Evolutionary conservation across 2,888 invertebrate genomes (phyloP).

Genomic region (Girardia tigrina): DNA sequence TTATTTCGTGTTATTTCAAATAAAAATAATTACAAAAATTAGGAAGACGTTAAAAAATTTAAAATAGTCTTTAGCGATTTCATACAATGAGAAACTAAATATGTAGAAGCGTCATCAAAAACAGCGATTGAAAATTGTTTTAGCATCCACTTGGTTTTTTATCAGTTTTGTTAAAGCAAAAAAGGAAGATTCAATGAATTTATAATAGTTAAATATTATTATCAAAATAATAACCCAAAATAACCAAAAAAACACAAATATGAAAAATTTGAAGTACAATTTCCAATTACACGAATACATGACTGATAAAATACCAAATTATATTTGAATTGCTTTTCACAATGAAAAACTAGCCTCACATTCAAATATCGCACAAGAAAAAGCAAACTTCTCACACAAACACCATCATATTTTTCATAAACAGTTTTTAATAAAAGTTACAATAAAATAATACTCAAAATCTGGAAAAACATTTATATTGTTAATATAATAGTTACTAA

Average conservation of each 20-base stretch:
- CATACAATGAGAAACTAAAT: neutral
- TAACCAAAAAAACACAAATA: conserved; percentile 17
- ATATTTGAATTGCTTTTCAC: too few relatives aligned
- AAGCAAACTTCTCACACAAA: neutral
- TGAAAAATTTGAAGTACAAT: conserved; percentile 15
- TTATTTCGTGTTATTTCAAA: neutral
- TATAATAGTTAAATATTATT: conserved; percentile 19
- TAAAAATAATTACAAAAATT: conserved; percentile 3
- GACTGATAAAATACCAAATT: conserved; percentile 15
- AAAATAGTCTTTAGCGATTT: too few relatives aligned
- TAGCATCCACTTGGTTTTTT: neutral
- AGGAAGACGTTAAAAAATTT: conserved; percentile 1
- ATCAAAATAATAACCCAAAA: conserved; percentile 16
- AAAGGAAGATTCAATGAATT: neutral
- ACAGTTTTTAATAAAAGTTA: neutral
- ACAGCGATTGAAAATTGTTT: too few relatives aligned
- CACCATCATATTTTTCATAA: neutral
- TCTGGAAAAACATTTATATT: conserved; percentile 16
- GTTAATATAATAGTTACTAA: too few relatives aligned
- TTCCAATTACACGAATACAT: conserved; percentile 9
- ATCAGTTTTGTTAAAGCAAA: too few relatives aligned
- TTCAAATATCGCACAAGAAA: neutral
- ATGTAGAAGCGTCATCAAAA: neutral
- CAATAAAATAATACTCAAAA: conserved; percentile 7
- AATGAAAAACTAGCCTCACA: neutral